A percentile compares a stretch with the other conserved stretches of the same genome.
Conservation (phyloP, 2,888 invertebrate genomes). For the Drosophila quasianomalipes region DNA sequence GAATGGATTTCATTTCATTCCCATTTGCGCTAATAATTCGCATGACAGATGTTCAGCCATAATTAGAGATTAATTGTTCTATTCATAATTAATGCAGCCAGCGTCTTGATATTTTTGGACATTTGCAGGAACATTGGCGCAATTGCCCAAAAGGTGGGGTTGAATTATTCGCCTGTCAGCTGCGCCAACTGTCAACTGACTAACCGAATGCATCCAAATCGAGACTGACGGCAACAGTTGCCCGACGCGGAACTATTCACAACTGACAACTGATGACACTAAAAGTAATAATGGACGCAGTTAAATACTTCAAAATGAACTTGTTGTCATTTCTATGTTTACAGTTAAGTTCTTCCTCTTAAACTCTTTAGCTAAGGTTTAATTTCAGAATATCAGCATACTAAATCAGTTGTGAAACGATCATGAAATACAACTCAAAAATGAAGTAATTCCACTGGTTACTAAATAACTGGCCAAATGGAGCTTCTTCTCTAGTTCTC, state of each 20-base stretch:
- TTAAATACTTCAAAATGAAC: background rate
- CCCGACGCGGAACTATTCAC: conserved; percentile 55
- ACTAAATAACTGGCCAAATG: background rate
- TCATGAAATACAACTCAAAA: background rate
- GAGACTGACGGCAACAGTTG: conserved; percentile 71
- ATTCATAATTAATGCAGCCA: conserved; percentile 73
- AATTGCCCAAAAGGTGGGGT: conserved; percentile 53
- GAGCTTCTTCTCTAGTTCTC: background rate
- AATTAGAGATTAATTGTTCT: conserved; percentile 85
- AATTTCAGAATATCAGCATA: background rate
- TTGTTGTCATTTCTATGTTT: background rate
- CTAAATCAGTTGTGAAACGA: background rate
- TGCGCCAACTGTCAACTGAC: conserved; percentile 9
- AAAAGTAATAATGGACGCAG: background rate
- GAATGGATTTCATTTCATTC: conserved; percentile 67
- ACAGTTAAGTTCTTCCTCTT: background rate
- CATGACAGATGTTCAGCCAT: conserved; percentile 84
- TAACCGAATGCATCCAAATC: conserved; percentile 21
- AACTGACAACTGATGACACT: conserved; percentile 22
- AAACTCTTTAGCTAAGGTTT: background rate
- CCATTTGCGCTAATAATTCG: conserved; percentile 74
- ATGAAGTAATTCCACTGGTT: background rate
- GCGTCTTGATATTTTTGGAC: conserved; percentile 72
- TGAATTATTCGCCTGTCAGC: conserved; percentile 45
- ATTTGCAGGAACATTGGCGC: conserved; percentile 55